Conservation (phyloP, 2,797 vertebrate genomes). For the Melanotaenia trifasciata region DNA sequence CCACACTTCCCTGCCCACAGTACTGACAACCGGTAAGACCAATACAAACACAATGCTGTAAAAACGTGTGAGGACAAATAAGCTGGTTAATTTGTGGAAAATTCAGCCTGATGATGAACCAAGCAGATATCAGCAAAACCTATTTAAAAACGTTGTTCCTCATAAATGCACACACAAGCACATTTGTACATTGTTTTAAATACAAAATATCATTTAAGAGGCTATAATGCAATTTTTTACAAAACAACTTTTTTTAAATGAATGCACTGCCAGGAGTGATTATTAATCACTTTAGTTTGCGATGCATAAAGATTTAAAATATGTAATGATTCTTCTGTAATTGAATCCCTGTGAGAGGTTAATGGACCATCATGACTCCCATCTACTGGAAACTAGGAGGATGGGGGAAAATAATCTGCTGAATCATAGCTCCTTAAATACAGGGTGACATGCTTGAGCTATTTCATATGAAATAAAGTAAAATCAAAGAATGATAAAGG, state of each 20-base stretch:
- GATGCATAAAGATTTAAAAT: neutral
- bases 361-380: neutral
- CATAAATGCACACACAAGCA: neutral
- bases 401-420: neutral
- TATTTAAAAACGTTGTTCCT: neutral
- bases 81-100: neutral
- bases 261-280: neutral
- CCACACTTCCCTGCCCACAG: constrained; percentile 98
- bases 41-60: neutral
- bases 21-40: constrained; percentile 93
- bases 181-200: neutral
- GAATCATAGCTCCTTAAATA: neutral
- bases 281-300: neutral
- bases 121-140: neutral
- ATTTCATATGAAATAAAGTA: neutral
- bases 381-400: neutral
- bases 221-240: no score
- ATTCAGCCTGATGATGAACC: neutral
- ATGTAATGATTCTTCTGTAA: neutral
- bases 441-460: neutral
- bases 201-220: neutral
- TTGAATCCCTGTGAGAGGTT: neutral
- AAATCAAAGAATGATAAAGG: neutral
- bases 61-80: neutral
- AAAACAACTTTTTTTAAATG: no score